Conservation (phyloP, 2,113 vertebrate genomes). For the Talpa occidentalis region DNA sequence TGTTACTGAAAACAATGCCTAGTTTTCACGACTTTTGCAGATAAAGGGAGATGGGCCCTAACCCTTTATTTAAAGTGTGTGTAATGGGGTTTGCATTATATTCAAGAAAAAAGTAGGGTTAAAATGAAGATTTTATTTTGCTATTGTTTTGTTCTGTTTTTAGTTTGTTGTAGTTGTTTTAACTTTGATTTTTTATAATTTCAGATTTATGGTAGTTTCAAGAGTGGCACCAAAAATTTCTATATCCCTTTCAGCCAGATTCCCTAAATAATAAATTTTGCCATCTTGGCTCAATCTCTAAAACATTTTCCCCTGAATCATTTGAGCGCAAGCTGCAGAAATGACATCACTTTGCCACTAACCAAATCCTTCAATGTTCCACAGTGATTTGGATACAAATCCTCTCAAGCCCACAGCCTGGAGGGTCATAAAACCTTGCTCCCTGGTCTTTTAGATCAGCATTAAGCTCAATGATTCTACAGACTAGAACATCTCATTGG, state of each 20-base stretch:
- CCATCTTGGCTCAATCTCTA: not conserved
- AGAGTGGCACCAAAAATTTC: not conserved
- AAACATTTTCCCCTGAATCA: not conserved
- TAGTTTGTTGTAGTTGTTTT: not conserved
- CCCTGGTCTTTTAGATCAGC: not conserved
- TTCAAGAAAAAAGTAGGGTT: not conserved
- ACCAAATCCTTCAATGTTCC: not conserved
- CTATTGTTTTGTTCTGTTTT: not conserved
- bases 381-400: not conserved
- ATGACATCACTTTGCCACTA: not conserved
- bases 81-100: not conserved
- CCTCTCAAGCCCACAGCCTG: not conserved
- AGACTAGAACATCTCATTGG: not conserved
- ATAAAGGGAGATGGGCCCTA: not conserved
- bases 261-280: not conserved
- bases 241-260: not conserved
- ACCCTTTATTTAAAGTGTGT: not conserved
- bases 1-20: not conserved
- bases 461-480: not conserved
- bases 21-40: not conserved
- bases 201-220: not conserved
- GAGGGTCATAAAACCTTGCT: not conserved
- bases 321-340: not conserved
- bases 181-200: slow-evolving; percentile 22
- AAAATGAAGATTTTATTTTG: not conserved